A percentile compares a stretch with the other conserved stretches of the same genome.
phyloP scores from a whole-genome alignment of 2,888 invertebrate species.

The Polyommatus iphigenia region DNA sequence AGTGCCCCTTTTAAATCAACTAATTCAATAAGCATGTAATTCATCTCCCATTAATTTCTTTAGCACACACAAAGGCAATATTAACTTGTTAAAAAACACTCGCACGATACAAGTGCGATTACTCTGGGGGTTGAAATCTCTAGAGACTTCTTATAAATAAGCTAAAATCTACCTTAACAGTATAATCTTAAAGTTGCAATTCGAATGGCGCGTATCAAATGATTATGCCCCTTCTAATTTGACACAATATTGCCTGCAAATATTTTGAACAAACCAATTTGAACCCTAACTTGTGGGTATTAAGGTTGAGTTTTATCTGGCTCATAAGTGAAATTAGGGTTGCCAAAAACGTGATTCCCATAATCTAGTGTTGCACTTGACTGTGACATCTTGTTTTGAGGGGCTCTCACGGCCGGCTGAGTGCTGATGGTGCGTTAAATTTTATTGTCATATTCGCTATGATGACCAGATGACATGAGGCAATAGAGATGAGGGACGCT shows the following conservation, averaged over 20 bases:
- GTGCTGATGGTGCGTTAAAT: constrained; percentile 52
- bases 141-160: constrained; percentile 61
- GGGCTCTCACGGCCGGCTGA: constrained; percentile 62
- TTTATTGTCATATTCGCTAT: constrained; percentile 33
- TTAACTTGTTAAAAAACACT: constrained; percentile 69
- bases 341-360: constrained; percentile 70
- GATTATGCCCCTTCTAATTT: constrained; percentile 41
- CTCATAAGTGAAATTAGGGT: constrained; percentile 44
- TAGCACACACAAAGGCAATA: constrained; percentile 53
- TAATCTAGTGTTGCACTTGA: constrained; percentile 77
- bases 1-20: neutral
- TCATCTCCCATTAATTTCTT: constrained; percentile 34
- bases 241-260: neutral
- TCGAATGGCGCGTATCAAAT: constrained; percentile 19
- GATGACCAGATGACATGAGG: neutral
- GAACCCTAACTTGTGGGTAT: constrained; percentile 33
- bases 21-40: constrained; percentile 52
- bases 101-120: constrained; percentile 64
- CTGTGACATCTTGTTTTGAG: constrained; percentile 69
- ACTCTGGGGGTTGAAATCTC: constrained; percentile 59
- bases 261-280: constrained; percentile 36
- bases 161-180: constrained; percentile 42
- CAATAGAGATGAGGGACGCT: neutral
- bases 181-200: constrained; percentile 41
- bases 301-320: constrained; percentile 28